These are phyloP conservation scores for Cherax quadricarinatus DNA, from an alignment of 1,140 invertebrate species.

Conservation along the genomic window DNA sequence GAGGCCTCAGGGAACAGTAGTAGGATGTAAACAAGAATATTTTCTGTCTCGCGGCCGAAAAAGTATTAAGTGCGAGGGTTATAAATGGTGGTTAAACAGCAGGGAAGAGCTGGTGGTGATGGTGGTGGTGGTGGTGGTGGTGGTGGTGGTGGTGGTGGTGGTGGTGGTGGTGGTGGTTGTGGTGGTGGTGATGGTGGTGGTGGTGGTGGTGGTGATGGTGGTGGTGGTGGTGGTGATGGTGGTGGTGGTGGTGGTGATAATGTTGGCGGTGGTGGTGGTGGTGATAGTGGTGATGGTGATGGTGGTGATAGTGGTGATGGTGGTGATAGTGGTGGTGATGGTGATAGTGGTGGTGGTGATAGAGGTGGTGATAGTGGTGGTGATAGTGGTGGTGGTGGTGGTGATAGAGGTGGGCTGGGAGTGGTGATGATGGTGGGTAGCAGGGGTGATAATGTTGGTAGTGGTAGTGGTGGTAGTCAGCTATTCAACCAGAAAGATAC, in stretches of 20 bases:
- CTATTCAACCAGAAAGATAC: too few relatives aligned
- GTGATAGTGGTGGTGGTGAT: neutral
- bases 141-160: neutral
- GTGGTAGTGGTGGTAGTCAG: neutral
- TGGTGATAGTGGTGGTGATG: neutral
- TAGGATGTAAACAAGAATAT: constrained; percentile 21
- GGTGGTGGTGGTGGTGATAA: neutral
- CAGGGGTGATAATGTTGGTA: neutral
- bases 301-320: neutral
- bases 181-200: neutral
- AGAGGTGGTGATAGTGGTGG: neutral
- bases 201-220: neutral
- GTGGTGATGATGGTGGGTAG: neutral
- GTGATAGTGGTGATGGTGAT: neutral
- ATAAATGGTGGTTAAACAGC: neutral
- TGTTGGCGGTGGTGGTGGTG: neutral
- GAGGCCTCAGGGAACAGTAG: constrained; percentile 1
- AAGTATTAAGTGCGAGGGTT: constrained; percentile 1
- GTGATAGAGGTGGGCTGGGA: neutral
- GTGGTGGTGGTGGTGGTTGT: neutral
- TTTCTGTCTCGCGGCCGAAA: constrained; percentile 11
- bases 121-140: neutral
- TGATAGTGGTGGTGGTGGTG: neutral
- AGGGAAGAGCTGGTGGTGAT: neutral
- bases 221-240: neutral